Conservation (phyloP, 2,113 vertebrate species). For the Eolophus roseicapilla region DNA sequence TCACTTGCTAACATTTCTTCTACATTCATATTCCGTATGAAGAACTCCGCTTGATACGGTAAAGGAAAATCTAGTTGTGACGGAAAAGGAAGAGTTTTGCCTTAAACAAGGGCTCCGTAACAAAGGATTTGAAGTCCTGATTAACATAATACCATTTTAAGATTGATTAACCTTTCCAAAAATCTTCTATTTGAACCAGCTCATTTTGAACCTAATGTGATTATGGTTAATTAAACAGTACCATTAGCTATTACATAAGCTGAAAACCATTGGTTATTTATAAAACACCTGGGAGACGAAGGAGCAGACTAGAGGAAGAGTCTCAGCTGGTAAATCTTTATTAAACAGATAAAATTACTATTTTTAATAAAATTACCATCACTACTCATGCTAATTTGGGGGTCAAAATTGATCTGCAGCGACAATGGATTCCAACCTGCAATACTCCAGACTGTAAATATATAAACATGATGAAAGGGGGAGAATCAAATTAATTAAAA, state of each 20-base stretch:
- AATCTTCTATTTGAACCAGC: not conserved
- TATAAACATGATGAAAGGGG: not conserved
- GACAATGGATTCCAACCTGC: not conserved
- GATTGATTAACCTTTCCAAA: not conserved
- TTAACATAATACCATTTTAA: not conserved
- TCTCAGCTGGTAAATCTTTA: not conserved
- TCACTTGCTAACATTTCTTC: constrained; percentile 98
- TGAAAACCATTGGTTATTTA: not conserved
- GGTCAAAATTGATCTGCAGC: not conserved
- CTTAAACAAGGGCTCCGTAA: not conserved
- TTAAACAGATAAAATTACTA: not conserved
- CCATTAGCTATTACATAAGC: not conserved
- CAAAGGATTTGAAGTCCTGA: not conserved
- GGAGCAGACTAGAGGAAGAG: not conserved
- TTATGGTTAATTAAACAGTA: not conserved
- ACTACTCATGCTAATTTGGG: not conserved
- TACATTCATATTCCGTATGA: constrained; percentile 98
- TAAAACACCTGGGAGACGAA: not conserved
- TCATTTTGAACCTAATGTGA: not conserved
- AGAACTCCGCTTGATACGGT: constrained; percentile 95
- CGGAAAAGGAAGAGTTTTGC: not conserved
- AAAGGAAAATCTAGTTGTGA: constrained; percentile 86
- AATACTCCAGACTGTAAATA: not conserved
- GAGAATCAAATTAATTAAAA: not conserved
- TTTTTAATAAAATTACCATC: not conserved